Evolutionary conservation across 2,888 invertebrate genomes (phyloP).

Genomic region (Heliconius aoede): DNA sequence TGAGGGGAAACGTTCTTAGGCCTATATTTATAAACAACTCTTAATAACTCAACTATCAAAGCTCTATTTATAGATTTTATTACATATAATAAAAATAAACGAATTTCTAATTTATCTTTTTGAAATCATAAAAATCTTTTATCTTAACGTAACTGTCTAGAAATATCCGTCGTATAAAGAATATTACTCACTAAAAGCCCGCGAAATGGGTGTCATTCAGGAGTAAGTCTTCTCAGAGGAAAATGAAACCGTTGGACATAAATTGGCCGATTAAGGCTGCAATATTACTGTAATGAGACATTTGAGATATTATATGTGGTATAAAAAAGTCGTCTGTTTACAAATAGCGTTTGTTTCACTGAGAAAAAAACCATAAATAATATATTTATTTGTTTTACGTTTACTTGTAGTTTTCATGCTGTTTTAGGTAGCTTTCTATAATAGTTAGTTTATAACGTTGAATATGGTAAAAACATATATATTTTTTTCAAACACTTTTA

Average conservation of each 20-base stretch:
- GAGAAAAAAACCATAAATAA: too few species aligned
- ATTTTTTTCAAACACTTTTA: too few species aligned
- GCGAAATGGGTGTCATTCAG: slow-evolving; percentile 33
- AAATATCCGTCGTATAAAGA: slow-evolving; percentile 22
- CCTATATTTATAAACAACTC: too few species aligned
- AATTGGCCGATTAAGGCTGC: slow-evolving; percentile 35
- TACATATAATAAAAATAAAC: not conserved
- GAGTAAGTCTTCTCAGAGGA: slow-evolving; percentile 28
- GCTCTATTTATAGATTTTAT: not conserved
- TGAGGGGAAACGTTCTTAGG: too few species aligned
- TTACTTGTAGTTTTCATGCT: too few species aligned
- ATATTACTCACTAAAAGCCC: slow-evolving; percentile 32
- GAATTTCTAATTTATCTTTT: not conserved
- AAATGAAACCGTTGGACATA: slow-evolving; percentile 37
- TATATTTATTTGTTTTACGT: too few species aligned
- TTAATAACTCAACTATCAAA: too few species aligned
- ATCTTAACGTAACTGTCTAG: slow-evolving; percentile 10
- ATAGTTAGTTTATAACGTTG: not conserved
- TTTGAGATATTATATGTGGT: not conserved
- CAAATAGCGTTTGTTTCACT: not conserved
- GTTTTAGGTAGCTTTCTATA: too few species aligned
- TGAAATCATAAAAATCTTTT: slow-evolving; percentile 15
- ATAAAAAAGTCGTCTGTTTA: not conserved
- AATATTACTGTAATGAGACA: slow-evolving; percentile 21
- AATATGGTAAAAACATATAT: not conserved